Conservation (phyloP, 2,888 invertebrate genomes). For the Drosophila nr. perissopoda region DNA sequence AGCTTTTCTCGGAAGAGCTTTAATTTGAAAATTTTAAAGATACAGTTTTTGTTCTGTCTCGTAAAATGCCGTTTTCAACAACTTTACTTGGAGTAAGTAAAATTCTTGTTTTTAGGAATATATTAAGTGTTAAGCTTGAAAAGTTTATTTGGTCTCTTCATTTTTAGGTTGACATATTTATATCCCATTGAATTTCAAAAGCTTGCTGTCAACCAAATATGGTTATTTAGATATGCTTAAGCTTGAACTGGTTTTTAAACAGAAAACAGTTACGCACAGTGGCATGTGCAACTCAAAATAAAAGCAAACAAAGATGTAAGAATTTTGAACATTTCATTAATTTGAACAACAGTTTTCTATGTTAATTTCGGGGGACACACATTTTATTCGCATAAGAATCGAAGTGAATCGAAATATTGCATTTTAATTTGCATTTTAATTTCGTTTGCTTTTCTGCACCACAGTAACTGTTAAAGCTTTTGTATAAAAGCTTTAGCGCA, state of each 20-base stretch:
- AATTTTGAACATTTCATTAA: background rate
- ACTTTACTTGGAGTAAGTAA: background rate
- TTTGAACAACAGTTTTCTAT: background rate
- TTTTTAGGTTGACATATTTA: background rate
- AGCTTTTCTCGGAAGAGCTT: background rate
- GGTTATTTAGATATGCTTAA: background rate
- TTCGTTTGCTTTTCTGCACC: background rate
- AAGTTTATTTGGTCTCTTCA: background rate
- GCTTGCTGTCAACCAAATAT: background rate
- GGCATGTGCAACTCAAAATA: background rate
- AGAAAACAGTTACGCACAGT: background rate
- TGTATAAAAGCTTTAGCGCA: background rate
- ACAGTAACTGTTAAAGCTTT: background rate
- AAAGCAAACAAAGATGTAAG: background rate
- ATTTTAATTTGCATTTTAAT: background rate
- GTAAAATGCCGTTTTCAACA: background rate
- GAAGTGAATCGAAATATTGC: background rate
- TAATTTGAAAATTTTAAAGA: background rate
- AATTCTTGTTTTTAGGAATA: background rate
- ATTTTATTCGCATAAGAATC: background rate
- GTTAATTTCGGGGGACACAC: background rate
- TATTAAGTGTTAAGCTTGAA: background rate
- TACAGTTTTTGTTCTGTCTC: background rate
- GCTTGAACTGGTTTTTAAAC: background rate
- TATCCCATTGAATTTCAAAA: background rate